Evolutionary conservation across 2,888 invertebrate species (phyloP).

Genomic region (Ecliptopera silaceata): DNA sequence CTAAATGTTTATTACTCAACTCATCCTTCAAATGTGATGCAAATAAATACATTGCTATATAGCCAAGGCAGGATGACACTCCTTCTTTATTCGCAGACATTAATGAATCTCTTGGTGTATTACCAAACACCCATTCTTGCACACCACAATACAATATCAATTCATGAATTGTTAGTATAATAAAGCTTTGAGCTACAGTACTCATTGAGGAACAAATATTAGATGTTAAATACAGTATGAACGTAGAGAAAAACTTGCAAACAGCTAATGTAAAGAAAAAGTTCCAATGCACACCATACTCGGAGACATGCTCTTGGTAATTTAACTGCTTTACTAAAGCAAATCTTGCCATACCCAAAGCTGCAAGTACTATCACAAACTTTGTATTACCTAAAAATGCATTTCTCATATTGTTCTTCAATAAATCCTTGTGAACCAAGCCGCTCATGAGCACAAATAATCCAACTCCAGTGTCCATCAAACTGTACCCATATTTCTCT

Average conservation of each 20-base stretch:
- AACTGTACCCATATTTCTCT: slow-evolving; percentile 90
- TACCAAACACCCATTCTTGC: slow-evolving; percentile 87
- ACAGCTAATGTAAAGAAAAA: slow-evolving; percentile 97
- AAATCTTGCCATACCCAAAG: slow-evolving; percentile 86
- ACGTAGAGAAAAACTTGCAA: slow-evolving; percentile 88
- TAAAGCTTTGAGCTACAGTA: slow-evolving; percentile 80
- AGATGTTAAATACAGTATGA: slow-evolving; percentile 76
- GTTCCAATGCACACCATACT: slow-evolving; percentile 99
- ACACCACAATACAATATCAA: slow-evolving; percentile 83
- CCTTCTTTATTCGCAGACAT: slow-evolving; percentile 96
- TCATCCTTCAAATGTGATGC: slow-evolving; percentile 85
- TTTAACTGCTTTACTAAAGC: slow-evolving; percentile 84
- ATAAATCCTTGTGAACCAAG: slow-evolving; percentile 83
- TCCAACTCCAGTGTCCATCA: slow-evolving; percentile 99
- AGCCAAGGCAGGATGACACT: slow-evolving; percentile 92
- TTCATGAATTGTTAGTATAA: slow-evolving; percentile 86
- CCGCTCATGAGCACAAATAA: slow-evolving; percentile 92
- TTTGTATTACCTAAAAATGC: slow-evolving; percentile 65
- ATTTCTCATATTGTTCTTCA: slow-evolving; percentile 48
- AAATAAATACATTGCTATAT: slow-evolving; percentile 91
- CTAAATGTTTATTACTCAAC: slow-evolving; percentile 62
- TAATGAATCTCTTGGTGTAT: slow-evolving; percentile 81
- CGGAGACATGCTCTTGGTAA: slow-evolving; percentile 94
- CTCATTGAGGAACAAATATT: not conserved
- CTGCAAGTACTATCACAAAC: slow-evolving; percentile 61